Base-by-base conservation (phyloP, 2,888 invertebrate species). In the Deilephila porcellus region DNA sequence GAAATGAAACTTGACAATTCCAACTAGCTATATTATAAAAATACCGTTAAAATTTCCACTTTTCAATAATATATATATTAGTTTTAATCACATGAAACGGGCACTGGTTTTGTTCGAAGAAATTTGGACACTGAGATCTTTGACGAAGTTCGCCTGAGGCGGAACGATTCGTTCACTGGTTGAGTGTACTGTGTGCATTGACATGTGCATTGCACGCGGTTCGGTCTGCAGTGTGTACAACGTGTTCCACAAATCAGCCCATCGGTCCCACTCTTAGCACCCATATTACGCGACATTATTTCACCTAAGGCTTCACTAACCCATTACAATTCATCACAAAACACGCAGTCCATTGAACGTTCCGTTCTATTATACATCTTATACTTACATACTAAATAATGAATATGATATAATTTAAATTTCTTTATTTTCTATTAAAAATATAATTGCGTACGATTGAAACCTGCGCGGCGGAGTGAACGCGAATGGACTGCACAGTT, bases 81-180 rank as follows among this genome's bases (percentile, higher is more conserved):
- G 52, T 67, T 67, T 67, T 67, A 90, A 92, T 91, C 91, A 92
- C 92, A 91, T 89, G 90, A 87, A 89, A 89, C 92, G 91, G 92
- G 90, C 93, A 93, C 93, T 93, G 93, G 93, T 87, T 91, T 91
- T 90, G 92, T 91, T 92, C 90, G 87, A 86, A 88, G 88, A 86
- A 88, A 88, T 88, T 89, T 89, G 90, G 92, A 92, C 91, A 90
- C 91, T 93, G 93, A 93, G 93, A 93, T 93, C 93, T 89, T 87
- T 80, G 84, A 83, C 83, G 88, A 71, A 62, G 60, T 70, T 52
- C 11, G n/a, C 37, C 19, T 32, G 70, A 45, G 45, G 45, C 45
- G 45, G 45, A 73, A 70, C 80, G 83, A 82, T 81, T 82, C 81
- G 82, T 85, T 86, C 90, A 91, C 91, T 90, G 90, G 88, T 83